These are phyloP conservation scores for Eptatretus burgeri DNA, from an alignment of 2,113 vertebrate genomes.

Conservation along the genomic window DNA sequence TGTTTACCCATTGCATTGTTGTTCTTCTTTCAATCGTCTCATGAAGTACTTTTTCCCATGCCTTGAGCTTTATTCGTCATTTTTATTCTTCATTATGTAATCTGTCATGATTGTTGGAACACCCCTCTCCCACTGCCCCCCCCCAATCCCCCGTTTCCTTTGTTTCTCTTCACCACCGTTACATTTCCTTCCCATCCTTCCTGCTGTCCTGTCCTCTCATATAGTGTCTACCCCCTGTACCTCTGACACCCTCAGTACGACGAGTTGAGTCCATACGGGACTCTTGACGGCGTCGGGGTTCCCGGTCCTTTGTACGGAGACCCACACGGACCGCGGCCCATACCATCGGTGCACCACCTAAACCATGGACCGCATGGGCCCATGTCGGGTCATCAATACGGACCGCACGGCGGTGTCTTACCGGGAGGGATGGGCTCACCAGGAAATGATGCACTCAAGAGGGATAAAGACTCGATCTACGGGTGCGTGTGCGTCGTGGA, in stretches of 20 bases:
- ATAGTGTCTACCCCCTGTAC: constrained; percentile 16
- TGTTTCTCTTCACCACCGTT: constrained; percentile 1
- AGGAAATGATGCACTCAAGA: constrained; percentile 98
- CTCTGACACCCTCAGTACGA: constrained; percentile 46
- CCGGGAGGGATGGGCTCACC: constrained; percentile 94
- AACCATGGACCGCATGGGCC: constrained; percentile 96
- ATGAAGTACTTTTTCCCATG: no score
- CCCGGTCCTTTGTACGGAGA: constrained; percentile 95
- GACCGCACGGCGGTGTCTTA: constrained; percentile 95
- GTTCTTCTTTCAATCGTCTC: no score
- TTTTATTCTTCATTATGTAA: constrained; percentile 2
- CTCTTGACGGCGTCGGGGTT: constrained; percentile 90
- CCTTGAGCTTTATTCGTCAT: no score
- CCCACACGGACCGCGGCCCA: constrained; percentile 84
- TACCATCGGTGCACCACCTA: constrained; percentile 90
- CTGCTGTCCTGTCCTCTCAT: constrained; percentile 13
- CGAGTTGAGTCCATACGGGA: constrained; percentile 98
- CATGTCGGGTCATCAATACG: constrained; percentile 92
- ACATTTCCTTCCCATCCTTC: not conserved
- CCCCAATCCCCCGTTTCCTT: constrained; percentile 2
- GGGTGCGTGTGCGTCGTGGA: constrained; percentile 30
- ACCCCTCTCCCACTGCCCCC: not conserved
- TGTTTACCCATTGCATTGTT: no score
- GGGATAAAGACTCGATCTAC: constrained; percentile 98
- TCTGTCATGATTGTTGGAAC: not conserved